A percentile compares a stretch with the other conserved stretches of the same genome.
Conservation (phyloP, 92 coral and sea anemone species). For the Siderastrea radians region DNA sequence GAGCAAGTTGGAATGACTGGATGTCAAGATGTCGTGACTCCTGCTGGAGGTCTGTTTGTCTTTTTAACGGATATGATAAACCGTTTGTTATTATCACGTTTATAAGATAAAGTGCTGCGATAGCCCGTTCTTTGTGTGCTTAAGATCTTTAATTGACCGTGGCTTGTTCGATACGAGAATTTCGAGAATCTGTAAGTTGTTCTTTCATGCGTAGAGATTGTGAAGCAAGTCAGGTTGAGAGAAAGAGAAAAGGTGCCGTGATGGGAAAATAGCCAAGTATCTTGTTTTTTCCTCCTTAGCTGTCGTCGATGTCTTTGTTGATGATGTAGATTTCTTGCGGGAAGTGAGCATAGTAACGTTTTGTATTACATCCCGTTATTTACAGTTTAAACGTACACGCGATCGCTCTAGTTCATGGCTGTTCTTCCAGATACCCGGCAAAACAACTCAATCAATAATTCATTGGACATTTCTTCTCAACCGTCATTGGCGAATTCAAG, state of each 20-base stretch:
- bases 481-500: not conserved
- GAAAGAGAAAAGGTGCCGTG: not conserved
- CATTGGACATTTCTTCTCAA: not conserved
- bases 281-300: not conserved
- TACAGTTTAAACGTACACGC: too few species aligned
- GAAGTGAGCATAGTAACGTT: too few species aligned
- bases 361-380: not conserved
- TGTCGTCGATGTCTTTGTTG: not conserved
- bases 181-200: conserved; percentile 32
- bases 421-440: not conserved
- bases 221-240: not conserved
- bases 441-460: conserved; percentile 7
- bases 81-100: not conserved
- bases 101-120: conserved; percentile 1
- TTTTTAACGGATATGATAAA: not conserved
- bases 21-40: not conserved
- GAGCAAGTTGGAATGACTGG: not conserved
- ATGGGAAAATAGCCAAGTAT: not conserved
- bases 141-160: not conserved
- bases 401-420: not conserved
- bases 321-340: not conserved
- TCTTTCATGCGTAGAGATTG: conserved; percentile 15
- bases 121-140: not conserved
- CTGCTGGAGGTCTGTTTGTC: not conserved
- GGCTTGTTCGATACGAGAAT: conserved; percentile 13